phyloP scores from a whole-genome alignment of 2,113 vertebrate species.

The Dermatemys mawii region DNA sequence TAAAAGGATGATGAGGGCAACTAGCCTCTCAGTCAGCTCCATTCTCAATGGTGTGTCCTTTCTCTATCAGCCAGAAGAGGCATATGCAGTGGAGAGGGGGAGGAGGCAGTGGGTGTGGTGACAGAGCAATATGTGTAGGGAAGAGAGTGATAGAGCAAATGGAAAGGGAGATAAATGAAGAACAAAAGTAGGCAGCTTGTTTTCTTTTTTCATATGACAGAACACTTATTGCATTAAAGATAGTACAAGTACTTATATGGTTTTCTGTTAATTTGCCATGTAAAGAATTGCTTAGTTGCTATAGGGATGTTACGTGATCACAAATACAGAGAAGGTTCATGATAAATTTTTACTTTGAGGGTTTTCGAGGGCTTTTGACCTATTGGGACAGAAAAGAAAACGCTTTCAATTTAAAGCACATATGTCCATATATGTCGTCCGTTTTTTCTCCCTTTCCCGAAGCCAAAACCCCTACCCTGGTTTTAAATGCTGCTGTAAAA shows the following conservation, averaged over 20 bases:
- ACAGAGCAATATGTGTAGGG: neutral
- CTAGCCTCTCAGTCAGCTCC: neutral
- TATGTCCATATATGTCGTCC: too few relatives aligned
- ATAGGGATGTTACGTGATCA: neutral
- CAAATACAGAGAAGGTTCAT: neutral
- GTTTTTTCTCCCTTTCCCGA: neutral
- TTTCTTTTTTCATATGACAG: neutral
- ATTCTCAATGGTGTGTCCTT: neutral
- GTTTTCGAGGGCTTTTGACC: neutral
- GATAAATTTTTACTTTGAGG: neutral
- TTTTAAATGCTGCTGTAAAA: neutral
- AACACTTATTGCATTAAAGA: neutral
- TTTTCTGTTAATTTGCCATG: neutral
- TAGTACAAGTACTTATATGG: neutral
- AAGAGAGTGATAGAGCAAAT: neutral
- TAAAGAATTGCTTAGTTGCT: neutral
- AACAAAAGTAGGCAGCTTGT: neutral
- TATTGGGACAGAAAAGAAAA: neutral
- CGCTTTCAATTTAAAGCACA: neutral
- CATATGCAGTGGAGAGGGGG: neutral
- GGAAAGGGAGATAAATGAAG: neutral
- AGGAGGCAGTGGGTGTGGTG: neutral
- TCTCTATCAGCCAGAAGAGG: neutral
- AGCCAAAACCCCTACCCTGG: too few relatives aligned
- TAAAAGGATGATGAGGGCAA: neutral